phyloP scores from a whole-genome alignment of 1,140 invertebrate species.

The Drosophila kepulauana region DNA sequence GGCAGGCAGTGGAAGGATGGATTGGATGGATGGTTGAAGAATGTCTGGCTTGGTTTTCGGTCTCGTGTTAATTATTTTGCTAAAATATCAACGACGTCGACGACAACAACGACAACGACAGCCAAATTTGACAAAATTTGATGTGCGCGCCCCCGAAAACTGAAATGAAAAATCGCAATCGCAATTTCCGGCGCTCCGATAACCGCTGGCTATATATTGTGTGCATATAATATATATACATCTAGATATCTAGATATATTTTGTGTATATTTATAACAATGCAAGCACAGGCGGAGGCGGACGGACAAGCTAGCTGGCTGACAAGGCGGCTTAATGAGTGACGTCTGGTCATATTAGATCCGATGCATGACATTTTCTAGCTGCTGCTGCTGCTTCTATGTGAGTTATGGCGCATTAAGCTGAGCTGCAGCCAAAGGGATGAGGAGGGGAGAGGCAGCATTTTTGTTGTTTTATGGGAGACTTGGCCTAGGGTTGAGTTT shows the following conservation, averaged over 20 bases:
- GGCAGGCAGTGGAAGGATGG: constrained; percentile 20
- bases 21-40: constrained; percentile 28
- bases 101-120: constrained; percentile 20
- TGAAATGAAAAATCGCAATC: constrained; percentile 82
- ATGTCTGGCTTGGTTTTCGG: not conserved
- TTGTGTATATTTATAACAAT: constrained; percentile 59
- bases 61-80: constrained; percentile 80
- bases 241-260: constrained; percentile 20
- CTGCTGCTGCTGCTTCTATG: constrained; percentile 32
- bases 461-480: constrained; percentile 6
- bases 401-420: constrained; percentile 77
- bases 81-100: constrained; percentile 59
- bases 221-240: constrained; percentile 26
- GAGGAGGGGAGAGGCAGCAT: not conserved
- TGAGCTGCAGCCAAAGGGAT: constrained; percentile 41
- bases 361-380: constrained; percentile 49
- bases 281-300: constrained; percentile 28
- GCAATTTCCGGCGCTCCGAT: constrained; percentile 74
- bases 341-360: constrained; percentile 80
- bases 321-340: constrained; percentile 73
- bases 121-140: constrained; percentile 76
- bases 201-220: constrained; percentile 62
- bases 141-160: constrained; percentile 59
- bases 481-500: constrained; percentile 1
- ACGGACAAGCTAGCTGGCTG: constrained; percentile 46